Conservation (phyloP, 2,113 vertebrate genomes). For the Lagopus muta region DNA sequence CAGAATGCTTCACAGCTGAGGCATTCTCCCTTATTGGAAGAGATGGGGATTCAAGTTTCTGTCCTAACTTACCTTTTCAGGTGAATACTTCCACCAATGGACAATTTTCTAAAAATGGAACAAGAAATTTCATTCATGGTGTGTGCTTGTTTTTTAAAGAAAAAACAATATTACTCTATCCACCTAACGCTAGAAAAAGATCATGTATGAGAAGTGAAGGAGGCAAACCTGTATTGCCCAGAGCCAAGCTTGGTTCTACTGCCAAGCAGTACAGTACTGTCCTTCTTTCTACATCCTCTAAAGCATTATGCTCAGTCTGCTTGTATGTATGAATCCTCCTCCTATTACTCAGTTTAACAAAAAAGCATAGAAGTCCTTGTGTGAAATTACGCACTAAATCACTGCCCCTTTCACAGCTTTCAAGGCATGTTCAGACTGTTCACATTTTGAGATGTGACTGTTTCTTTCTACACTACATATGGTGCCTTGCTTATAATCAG, state of each 20-base stretch:
- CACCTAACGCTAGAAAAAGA: background rate
- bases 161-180: background rate
- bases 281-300: background rate
- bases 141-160: background rate
- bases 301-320: background rate
- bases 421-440: background rate
- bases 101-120: background rate
- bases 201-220: background rate
- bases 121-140: background rate
- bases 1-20: background rate
- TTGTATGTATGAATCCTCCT: background rate
- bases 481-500: background rate
- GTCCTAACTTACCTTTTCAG: background rate
- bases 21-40: background rate
- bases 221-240: background rate
- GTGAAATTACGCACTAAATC: background rate
- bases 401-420: background rate
- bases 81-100: background rate
- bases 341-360: background rate
- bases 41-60: background rate
- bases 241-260: background rate
- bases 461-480: background rate
- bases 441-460: background rate
- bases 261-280: background rate
- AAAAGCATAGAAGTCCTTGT: background rate